Evolutionary conservation across 2,797 vertebrate genomes (phyloP).

Genomic region (Sciurus carolinensis): DNA sequence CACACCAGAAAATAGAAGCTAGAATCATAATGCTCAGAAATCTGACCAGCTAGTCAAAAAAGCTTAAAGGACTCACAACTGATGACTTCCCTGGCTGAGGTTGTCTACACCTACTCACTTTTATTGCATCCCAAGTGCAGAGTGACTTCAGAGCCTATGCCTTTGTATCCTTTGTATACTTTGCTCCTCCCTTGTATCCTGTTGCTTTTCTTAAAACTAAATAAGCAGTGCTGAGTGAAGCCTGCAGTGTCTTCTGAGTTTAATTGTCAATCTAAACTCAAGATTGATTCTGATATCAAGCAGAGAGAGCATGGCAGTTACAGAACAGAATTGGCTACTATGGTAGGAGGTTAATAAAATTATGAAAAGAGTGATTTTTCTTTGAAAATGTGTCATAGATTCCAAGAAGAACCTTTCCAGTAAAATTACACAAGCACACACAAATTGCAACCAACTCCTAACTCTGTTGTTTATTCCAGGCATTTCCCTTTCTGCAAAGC

Average conservation of each 20-base stretch:
- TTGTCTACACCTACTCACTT: not conserved
- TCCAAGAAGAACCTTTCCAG: conserved; percentile 1
- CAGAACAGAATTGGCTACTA: not conserved
- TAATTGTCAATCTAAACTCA: not conserved
- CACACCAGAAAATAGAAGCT: not conserved
- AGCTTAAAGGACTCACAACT: not conserved
- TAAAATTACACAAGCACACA: not conserved
- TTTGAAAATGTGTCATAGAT: not conserved
- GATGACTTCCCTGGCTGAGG: not conserved
- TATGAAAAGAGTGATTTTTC: not conserved
- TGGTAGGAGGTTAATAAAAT: not conserved
- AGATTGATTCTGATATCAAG: not conserved
- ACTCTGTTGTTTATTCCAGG: not conserved
- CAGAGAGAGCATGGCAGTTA: not conserved
- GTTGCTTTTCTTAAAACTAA: not conserved
- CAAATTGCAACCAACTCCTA: not conserved
- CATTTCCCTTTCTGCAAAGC: not conserved
- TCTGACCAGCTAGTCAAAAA: not conserved
- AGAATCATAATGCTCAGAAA: not conserved
- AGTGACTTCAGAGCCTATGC: not conserved
- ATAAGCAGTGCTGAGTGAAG: not conserved
- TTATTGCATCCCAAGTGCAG: not conserved
- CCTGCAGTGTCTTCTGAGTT: not conserved
- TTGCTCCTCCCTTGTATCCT: not conserved
- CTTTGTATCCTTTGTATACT: too few species aligned